phyloP scores from a whole-genome alignment of 2,113 vertebrate genomes.

The Trichomycterus rosablanca region DNA sequence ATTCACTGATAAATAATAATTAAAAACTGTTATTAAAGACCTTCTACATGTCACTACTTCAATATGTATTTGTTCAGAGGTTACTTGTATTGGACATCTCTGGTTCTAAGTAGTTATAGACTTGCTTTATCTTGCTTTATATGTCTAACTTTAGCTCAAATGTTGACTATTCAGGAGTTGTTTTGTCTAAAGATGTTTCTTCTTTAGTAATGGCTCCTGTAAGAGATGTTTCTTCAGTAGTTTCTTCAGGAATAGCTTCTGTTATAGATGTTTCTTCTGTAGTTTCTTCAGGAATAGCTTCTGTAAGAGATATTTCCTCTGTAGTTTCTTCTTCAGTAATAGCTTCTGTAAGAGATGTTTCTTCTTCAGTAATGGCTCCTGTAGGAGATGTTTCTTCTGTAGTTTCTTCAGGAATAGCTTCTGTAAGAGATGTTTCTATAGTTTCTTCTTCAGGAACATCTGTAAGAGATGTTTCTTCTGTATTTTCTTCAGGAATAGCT shows the following conservation, averaged over 20 bases:
- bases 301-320: background rate
- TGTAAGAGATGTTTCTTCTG: background rate
- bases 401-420: background rate
- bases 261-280: background rate
- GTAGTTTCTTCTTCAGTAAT: too few species aligned
- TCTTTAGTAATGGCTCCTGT: too few species aligned
- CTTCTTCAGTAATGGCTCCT: background rate
- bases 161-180: background rate
- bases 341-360: too few species aligned
- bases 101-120: too few species aligned
- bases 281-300: background rate
- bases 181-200: slow-evolving; percentile 6
- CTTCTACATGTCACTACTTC: too few species aligned
- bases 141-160: too few species aligned
- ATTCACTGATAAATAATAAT: too few species aligned
- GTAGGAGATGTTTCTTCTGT: background rate
- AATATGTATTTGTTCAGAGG: too few species aligned
- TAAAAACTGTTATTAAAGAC: too few species aligned
- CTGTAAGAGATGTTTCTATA: background rate
- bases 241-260: background rate
- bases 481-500: background rate
- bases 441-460: background rate
- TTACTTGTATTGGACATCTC: too few species aligned
- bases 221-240: background rate
- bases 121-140: too few species aligned